These are phyloP conservation scores for Oscheius sp. DNA, from an alignment of 1,140 invertebrate genomes.

Conservation along the genomic window DNA sequence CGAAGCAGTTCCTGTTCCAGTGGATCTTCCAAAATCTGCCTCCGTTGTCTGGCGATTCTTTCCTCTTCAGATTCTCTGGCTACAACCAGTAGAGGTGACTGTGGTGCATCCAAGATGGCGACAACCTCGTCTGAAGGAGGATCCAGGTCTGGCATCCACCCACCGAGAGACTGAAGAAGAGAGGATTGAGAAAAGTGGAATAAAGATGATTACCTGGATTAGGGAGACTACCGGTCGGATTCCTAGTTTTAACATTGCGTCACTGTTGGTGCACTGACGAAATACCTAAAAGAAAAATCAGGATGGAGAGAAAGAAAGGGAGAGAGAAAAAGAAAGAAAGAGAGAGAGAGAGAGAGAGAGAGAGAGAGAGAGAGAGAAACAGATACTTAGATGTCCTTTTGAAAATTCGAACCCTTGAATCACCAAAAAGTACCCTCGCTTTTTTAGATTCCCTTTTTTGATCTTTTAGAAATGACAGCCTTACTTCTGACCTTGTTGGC, in stretches of 20 bases:
- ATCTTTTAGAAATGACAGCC: no score
- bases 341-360: no score
- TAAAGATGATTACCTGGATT: background rate
- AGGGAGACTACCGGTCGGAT: background rate
- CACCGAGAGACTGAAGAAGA: constrained; percentile 10
- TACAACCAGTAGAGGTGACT: background rate
- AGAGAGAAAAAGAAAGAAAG: no score
- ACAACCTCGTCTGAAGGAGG: background rate
- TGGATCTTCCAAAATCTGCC: constrained; percentile 6
- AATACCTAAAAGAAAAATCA: constrained; percentile 2
- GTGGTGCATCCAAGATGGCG: background rate
- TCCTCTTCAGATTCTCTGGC: background rate
- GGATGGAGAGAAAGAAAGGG: no score
- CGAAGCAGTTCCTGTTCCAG: constrained; percentile 16
- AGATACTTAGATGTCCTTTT: no score
- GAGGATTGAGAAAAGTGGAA: background rate
- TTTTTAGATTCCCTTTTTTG: no score
- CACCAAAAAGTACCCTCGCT: no score
- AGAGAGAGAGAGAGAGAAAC: no score
- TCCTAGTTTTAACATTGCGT: background rate
- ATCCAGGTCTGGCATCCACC: constrained; percentile 23
- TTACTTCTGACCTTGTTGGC: no score
- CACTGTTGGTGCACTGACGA: background rate
- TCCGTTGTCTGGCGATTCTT: background rate
- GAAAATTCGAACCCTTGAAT: no score